Conservation (phyloP, 2,113 vertebrate species). For the Tragulus kanchil region DNA sequence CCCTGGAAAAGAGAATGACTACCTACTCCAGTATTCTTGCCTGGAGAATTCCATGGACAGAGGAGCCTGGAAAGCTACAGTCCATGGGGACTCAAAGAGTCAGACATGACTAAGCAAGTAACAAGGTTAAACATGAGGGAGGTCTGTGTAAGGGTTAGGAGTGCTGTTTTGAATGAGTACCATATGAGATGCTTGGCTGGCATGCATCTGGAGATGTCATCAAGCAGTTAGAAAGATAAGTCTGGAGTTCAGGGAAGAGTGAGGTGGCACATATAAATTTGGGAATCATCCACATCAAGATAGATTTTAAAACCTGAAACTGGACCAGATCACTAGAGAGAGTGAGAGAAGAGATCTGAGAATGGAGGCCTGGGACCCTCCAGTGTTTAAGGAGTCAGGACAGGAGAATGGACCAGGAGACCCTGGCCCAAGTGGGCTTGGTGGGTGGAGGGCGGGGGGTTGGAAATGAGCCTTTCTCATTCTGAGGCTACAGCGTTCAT, state of each 20-base stretch:
- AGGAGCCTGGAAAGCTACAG: neutral
- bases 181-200: fast-evolving
- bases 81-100: neutral
- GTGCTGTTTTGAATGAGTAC: neutral
- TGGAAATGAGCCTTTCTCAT: neutral
- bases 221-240: neutral
- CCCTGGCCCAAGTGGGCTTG: neutral
- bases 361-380: neutral
- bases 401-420: neutral
- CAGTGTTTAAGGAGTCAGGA: too few relatives aligned
- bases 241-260: neutral
- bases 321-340: neutral
- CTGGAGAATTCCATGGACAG: neutral
- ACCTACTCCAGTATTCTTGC: neutral
- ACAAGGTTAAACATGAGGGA: neutral
- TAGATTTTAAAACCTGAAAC: neutral
- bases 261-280: neutral
- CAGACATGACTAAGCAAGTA: neutral
- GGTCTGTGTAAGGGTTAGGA: neutral
- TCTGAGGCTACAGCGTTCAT: neutral
- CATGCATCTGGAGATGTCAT: neutral
- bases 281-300: neutral
- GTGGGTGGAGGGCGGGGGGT: neutral
- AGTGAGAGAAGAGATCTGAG: neutral
- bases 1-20: neutral